Evolutionary conservation across 1,140 invertebrate genomes (phyloP).

Genomic region (Listronotus bonariensis): DNA sequence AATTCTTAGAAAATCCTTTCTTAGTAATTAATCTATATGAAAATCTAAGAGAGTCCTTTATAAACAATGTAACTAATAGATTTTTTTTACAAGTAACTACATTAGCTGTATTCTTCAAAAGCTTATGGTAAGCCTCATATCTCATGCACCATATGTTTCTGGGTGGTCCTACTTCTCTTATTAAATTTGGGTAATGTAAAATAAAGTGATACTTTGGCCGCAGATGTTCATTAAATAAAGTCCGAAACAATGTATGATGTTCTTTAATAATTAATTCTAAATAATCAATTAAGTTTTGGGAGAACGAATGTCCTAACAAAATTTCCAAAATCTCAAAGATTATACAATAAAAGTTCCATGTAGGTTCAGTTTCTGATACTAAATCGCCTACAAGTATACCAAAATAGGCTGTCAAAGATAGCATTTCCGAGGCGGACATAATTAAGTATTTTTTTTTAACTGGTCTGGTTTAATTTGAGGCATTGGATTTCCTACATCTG

Average conservation of each 20-base stretch:
- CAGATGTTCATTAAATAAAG: conserved; percentile 30
- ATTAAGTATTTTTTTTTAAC: conserved; percentile 37
- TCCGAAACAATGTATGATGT: conserved; percentile 36
- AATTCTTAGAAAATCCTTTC: conserved; percentile 2
- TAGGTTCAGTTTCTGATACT: conserved; percentile 40
- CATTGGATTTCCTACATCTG: conserved; percentile 2
- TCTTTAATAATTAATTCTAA: conserved; percentile 34
- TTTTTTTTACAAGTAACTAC: conserved; percentile 35
- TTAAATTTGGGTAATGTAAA: conserved; percentile 44
- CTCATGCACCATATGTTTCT: conserved; percentile 34
- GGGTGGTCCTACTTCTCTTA: conserved; percentile 42
- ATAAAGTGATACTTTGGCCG: conserved; percentile 46
- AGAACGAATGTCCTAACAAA: conserved; percentile 13
- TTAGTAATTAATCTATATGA: not conserved
- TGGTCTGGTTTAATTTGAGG: conserved; percentile 23
- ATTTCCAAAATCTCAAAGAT: conserved; percentile 25
- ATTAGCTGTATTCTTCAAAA: conserved; percentile 36
- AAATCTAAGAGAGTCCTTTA: conserved; percentile 7
- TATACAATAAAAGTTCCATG: conserved; percentile 40
- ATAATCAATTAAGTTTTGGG: conserved; percentile 16
- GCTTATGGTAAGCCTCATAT: conserved; percentile 42
- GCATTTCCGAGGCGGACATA: conserved; percentile 49
- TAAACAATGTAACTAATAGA: conserved; percentile 24
- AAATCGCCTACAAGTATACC: conserved; percentile 47
- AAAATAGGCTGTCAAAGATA: conserved; percentile 45